Base-by-base conservation (phyloP, 2,113 vertebrate species). In the Paramisgurnus dabryanus region DNA sequence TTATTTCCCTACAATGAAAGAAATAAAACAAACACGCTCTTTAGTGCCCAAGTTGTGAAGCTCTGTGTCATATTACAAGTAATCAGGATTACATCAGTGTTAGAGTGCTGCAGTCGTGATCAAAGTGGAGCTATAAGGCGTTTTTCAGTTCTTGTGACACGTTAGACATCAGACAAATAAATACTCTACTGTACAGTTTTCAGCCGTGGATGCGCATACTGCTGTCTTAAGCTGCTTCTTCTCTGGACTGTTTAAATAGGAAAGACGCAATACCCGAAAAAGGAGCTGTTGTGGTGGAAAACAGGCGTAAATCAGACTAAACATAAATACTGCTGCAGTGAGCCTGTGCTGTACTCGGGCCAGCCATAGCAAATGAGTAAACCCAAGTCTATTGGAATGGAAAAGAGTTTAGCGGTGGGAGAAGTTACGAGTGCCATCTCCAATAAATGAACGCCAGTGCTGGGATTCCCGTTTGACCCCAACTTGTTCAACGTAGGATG, bases 1-100 rank as follows among this genome's bases (percentile, higher is more conserved):
- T 85, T 75, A 72, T 73, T 85, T 83, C 72, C 64, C 71, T 66
- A 70, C 63, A 72, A 76, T 34, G 49, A 63, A 75, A 83, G 66
- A 57, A 50, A 69, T 79, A 68, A 78, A 85, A 85, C 69, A 86
- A 87, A 85, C 81, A 81, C 34, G 43, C 71, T 80, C 68, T 80
- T 34, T 1, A 65, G 82, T 66, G 66, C 78, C 60, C 45, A 39
- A n/a, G 69, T 67, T 67, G 67, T 73, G 50, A 39, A 82, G 57
- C 64, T 55, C 49, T 3, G 45, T 80, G 70, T 87, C 79, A 78
- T 76, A 55, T 66, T 71, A 72, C 22, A 39, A 72, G 67, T 64
- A 71, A 81, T 79, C 70, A 15, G 43, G 49, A 76, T 64, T 65
- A 79, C 78, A 74, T 79, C 45, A 27, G 34, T 18, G 69, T 80